Base-by-base conservation (phyloP, 2,797 vertebrate genomes). In the Apogon hyalosoma region DNA sequence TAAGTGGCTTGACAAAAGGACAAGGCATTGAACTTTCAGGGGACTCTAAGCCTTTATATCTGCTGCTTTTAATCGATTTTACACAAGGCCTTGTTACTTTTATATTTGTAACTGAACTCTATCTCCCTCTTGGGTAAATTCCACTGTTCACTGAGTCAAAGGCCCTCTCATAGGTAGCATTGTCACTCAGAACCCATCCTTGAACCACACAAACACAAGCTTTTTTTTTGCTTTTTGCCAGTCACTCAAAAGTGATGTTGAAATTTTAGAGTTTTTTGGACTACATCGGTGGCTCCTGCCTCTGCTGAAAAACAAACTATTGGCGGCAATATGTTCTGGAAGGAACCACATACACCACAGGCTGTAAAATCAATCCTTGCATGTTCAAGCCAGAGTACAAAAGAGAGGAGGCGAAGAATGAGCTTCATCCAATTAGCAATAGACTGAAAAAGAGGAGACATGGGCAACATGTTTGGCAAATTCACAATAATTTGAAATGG, bases 351-450 rank as follows among this genome's bases (percentile, higher is more conserved):
- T 16, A 50, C 53, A 64, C 66, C 68, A 63, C 40, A 31, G 16
- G 59, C 15, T 79, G 7, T 15, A 56, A 71, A 87, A 81, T 84
- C 70, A 63, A 39, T 62, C n/a, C 4, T 48, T 68, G 31, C 58
- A 59, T 72, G 74, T 77, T 77, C 24, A 61, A 64, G 41, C 31
- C 18, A 67, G 40, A 52, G 24, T n/a, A 54, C 10, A 53, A 28
- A 48, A 53, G 69, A 77, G 40, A 50, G 41, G 12, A 52, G 42
- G 28, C 43, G 43, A 52, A 67, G 49, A 77, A 80, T 70, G 65
- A 67, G 40, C 43, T 59, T 50, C 64, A 50, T 46, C 70, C 77
- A 82, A 82, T 85, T 79, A 85, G 52, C n/a, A 47, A 13, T 16
- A 21, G 7, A 36, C 55, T 54, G 52, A 54, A 63, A 58, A 14